Conservation (phyloP, 2,797 vertebrate genomes). For the Knipowitschia caucasica region DNA sequence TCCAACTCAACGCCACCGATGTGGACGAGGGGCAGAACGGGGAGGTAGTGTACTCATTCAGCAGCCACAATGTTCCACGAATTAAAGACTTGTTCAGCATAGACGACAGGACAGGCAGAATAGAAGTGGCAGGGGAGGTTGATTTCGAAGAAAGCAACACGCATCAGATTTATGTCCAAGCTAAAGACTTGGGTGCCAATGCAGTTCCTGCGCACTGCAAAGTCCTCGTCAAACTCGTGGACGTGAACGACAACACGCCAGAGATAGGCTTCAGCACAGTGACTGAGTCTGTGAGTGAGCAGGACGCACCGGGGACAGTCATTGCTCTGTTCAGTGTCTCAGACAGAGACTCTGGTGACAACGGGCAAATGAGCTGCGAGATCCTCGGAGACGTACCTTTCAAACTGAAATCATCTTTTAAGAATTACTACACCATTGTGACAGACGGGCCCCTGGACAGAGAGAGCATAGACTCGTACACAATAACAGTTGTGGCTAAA, state of each 20-base stretch:
- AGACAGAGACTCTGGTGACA: slow-evolving; percentile 92
- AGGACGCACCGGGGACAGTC: slow-evolving; percentile 90
- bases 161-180: slow-evolving; percentile 95
- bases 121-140: slow-evolving; percentile 91
- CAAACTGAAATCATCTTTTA: slow-evolving; percentile 93
- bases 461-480: slow-evolving; percentile 88
- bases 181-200: slow-evolving; percentile 94
- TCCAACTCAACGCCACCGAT: slow-evolving; percentile 95
- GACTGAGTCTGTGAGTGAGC: slow-evolving; percentile 93
- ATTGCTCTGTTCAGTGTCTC: slow-evolving; percentile 97
- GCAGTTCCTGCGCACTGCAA: slow-evolving; percentile 98
- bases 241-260: slow-evolving; percentile 94
- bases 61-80: slow-evolving; percentile 88
- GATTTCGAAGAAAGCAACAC: slow-evolving; percentile 94
- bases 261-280: slow-evolving; percentile 98
- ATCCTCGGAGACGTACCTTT: slow-evolving; percentile 92
- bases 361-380: slow-evolving; percentile 92
- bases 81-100: slow-evolving; percentile 92
- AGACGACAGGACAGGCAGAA: slow-evolving; percentile 85
- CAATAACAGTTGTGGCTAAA: slow-evolving; percentile 90
- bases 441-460: slow-evolving; percentile 91
- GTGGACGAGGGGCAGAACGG: slow-evolving; percentile 95
- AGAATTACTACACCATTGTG: slow-evolving; percentile 95
- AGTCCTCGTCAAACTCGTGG: slow-evolving; percentile 90
- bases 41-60: slow-evolving; percentile 94